These are phyloP conservation scores for Hydrotaea diabolus DNA, from an alignment of 2,888 invertebrate genomes.

Conservation along the genomic window DNA sequence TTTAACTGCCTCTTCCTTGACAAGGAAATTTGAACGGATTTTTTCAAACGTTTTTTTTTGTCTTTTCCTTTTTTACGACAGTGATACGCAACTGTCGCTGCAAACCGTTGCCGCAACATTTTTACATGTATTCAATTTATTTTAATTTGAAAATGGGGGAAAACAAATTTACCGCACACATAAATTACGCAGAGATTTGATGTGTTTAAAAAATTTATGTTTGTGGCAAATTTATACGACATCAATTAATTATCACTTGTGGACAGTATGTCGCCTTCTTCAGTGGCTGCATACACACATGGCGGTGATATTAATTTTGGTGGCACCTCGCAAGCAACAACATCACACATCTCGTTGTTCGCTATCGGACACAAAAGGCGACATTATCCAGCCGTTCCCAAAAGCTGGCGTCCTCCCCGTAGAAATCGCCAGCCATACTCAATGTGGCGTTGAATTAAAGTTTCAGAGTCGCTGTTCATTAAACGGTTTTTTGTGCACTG, in stretches of 20 bases:
- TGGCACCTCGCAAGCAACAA: slow-evolving; percentile 20
- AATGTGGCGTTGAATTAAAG: neutral
- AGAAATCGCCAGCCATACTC: neutral
- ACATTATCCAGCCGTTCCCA: too few relatives aligned
- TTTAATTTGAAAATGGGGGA: slow-evolving; percentile 10
- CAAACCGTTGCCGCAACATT: neutral
- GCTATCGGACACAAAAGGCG: neutral
- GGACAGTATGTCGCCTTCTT: slow-evolving; percentile 66
- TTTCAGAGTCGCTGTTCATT: neutral
- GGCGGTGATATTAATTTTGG: slow-evolving; percentile 60
- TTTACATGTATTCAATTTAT: slow-evolving; percentile 17
- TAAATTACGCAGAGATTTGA: slow-evolving; percentile 61
- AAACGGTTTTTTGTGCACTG: neutral
- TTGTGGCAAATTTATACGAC: slow-evolving; percentile 65
- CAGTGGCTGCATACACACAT: slow-evolving; percentile 62
- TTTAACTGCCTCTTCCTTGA: neutral
- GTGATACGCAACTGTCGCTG: too few relatives aligned
- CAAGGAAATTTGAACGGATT: neutral
- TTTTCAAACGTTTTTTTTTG: neutral
- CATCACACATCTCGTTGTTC: neutral
- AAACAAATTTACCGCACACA: slow-evolving; percentile 52
- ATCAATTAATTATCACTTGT: slow-evolving; percentile 67
- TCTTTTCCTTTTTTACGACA: too few relatives aligned
- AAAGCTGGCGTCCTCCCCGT: neutral
- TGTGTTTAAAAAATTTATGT: slow-evolving; percentile 67